Base-by-base conservation (phyloP, 2,888 invertebrate genomes). In the Falcaria lacertinaria region DNA sequence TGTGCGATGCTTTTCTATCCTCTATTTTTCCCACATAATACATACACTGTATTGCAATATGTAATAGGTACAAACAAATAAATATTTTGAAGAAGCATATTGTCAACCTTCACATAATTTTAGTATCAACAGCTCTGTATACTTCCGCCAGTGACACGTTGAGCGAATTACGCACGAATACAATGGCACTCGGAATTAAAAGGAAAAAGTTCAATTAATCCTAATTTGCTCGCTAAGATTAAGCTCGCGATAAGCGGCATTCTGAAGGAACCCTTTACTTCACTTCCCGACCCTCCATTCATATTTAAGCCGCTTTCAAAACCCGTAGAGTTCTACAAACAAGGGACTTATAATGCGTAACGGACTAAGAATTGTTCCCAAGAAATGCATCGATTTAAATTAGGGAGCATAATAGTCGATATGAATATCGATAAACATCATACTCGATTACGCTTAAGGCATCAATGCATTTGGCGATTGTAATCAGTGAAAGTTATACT, bases 131-230 rank as follows among this genome's bases (percentile, higher is more conserved):
- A 67, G 51, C 84, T 84, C 76, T 67, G 55, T 76, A 65, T 41
- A 72, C 28, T 61, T 82, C 70, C 64, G 42, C 28, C 42, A 72
- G 69, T 76, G 81, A 76, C 79, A 82, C 66, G 75, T 70, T 69
- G 67, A 74, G 71, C 77, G 77, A 80, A 80, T 83, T 85, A 83
- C 78, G 72, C 70, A 70, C 62, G 65, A 70, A 63, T 64, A 84
- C 80, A 85, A 86, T 81, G 78, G 73, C 74, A 70, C 72, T 70
- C 66, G 67, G 66, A 70, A 71, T 69, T 79, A 80, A 76, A 78
- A 75, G 75, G 78, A 83, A 87, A 85, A 84, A 86, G 80, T 84
- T 89, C 85, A 84, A 89, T 88, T 88, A 88, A 88, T 89, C 89
- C 89, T 80, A 89, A 88, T 88, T 89, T 82, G 84, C 75, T 74